Evolutionary conservation across 2,113 vertebrate genomes (phyloP), one percentile per base, ranked within the genome.

Genomic region (Okapia johnstoni): DNA sequence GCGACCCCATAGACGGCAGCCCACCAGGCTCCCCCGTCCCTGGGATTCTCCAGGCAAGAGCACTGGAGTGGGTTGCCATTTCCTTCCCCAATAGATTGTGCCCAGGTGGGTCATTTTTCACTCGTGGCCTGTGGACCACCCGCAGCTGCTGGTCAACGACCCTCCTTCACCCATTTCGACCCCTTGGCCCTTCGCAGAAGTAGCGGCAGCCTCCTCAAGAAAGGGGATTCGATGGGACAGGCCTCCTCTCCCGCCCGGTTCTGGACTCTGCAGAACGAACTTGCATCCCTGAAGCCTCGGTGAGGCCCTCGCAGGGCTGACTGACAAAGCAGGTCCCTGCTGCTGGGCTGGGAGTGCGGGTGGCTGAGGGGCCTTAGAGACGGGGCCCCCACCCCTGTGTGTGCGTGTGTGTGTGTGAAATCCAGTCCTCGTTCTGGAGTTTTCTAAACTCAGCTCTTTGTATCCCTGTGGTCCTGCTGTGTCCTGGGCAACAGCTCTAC

Each of bases 141-240:
- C 5, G 55, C 46, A 9, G 21, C n/a, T 19, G 85, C 16, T 12
- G 48, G 7, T 57, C 28, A 1, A 1, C 3, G 0, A 1, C 7
- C n/a, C 21, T 21, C 13, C 26, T 50, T 1, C 9, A 28, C 5
- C 2, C 6, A 1, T 11, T 6, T 70, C 3, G 0, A 46, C 23
- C 5, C 46, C 3, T 26, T 43, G 91, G 19, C 57, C n/a, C 48
- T 40, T 46, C 40, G 86, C n/a, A n/a, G 13, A 36, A 43, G 23
- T 25, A 52, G 9, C 36, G 13, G 50, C 43, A 48, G 80, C 17
- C 36, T 83, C 33, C n/a, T 36, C 26, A 12, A 10, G 25, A 17
- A 36, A n/a, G 28, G 30, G 50, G 43, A 5, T n/a, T 54, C 26
- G 52, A 7, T 26, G 1, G 36, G 6, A 36, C 23, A 58, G 80